Percentiles rank a stretch among this genome's conserved stretches.
These are phyloP conservation scores for Eulithis testata DNA, from an alignment of 2,888 invertebrate genomes.

Conservation along the genomic window DNA sequence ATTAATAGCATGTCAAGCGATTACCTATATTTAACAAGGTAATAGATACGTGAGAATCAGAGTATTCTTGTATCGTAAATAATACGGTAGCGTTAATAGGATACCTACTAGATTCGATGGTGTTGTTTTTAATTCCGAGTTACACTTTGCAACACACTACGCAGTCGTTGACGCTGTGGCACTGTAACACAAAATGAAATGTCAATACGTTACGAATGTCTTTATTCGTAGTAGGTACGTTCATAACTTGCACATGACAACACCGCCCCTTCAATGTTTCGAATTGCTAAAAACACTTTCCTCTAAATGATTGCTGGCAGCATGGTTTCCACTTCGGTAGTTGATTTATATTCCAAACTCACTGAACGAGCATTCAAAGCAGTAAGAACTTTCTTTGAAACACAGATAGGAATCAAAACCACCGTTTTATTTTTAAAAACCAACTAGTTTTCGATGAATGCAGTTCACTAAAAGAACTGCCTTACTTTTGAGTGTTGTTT, in stretches of 20 bases:
- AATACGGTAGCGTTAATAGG: too few relatives aligned
- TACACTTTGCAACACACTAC: too few relatives aligned
- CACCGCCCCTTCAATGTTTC: constrained; percentile 44
- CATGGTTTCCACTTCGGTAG: constrained; percentile 46
- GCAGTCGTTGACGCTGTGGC: too few relatives aligned
- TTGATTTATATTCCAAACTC: constrained; percentile 47
- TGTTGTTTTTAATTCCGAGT: too few relatives aligned
- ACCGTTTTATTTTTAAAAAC: constrained; percentile 43
- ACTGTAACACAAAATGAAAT: too few relatives aligned
- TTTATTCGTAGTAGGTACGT: background rate
- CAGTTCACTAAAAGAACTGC: constrained; percentile 45
- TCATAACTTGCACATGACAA: constrained; percentile 21
- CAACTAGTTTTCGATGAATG: constrained; percentile 44
- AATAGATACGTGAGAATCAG: too few relatives aligned
- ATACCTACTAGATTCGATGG: too few relatives aligned
- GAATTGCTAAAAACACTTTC: constrained; percentile 48
- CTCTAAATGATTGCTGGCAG: constrained; percentile 45
- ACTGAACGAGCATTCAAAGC: constrained; percentile 43
- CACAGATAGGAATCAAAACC: constrained; percentile 46
- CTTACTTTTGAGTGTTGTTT: constrained; percentile 56
- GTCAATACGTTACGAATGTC: too few relatives aligned
- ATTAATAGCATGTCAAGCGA: too few relatives aligned
- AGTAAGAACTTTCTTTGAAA: constrained; percentile 45
- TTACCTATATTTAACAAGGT: too few relatives aligned
- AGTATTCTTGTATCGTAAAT: too few relatives aligned